These are phyloP conservation scores for Drosophila kanapiae DNA, from an alignment of 1,140 invertebrate genomes.

Conservation along the genomic window DNA sequence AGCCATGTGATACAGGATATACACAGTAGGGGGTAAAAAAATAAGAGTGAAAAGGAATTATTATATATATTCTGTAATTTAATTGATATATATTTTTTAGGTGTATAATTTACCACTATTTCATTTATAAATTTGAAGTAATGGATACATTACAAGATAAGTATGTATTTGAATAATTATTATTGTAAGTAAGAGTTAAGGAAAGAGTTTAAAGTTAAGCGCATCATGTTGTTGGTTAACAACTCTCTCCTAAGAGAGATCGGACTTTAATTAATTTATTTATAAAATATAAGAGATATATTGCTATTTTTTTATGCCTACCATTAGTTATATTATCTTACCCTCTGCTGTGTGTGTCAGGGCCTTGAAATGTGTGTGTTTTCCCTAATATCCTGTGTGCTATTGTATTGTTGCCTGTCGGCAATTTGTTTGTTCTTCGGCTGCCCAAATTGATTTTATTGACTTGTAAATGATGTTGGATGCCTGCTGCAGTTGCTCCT, in stretches of 20 bases:
- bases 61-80: not conserved
- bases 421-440: conserved; percentile 73
- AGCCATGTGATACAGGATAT: conserved; percentile 8
- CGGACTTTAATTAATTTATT: no score
- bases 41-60: not conserved
- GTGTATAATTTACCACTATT: no score
- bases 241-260: no score
- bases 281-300: no score
- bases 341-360: not conserved
- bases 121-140: no score
- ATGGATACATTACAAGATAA: no score
- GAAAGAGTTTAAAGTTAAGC: no score
- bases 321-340: not conserved
- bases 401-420: conserved; percentile 48
- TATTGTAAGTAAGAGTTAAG: no score
- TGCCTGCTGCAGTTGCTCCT: conserved; percentile 4
- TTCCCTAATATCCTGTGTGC: conserved; percentile 54
- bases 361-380: conserved; percentile 54
- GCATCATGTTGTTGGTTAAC: no score
- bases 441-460: conserved; percentile 76
- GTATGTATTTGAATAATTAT: no score
- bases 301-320: no score
- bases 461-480: conserved; percentile 78
- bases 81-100: not conserved
- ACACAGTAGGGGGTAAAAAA: not conserved